Evolutionary conservation across 2,888 invertebrate genomes (phyloP).

Genomic region (Laspeyria flexula): DNA sequence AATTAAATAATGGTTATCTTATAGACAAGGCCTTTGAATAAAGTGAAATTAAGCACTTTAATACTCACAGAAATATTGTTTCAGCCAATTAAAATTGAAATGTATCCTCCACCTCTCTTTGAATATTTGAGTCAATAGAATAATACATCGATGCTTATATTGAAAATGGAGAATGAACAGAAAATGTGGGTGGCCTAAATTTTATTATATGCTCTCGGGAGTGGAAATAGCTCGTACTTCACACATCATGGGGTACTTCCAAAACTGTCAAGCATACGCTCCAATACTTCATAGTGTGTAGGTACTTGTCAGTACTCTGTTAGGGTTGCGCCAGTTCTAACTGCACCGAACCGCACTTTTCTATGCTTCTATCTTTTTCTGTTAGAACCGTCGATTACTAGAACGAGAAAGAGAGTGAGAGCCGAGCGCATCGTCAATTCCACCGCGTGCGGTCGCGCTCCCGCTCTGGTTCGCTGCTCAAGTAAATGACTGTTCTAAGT

Average conservation of each 20-base stretch:
- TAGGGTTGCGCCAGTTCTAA: too few relatives aligned
- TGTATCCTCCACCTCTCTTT: not conserved
- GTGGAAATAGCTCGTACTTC: not conserved
- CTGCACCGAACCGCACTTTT: too few relatives aligned
- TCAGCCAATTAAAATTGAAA: not conserved
- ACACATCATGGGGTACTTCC: not conserved
- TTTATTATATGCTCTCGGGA: conserved; percentile 10
- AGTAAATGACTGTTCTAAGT: too few relatives aligned
- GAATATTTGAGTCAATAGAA: not conserved
- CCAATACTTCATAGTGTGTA: not conserved
- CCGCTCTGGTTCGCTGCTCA: too few relatives aligned
- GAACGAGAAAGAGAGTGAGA: too few relatives aligned
- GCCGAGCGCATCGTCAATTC: too few relatives aligned
- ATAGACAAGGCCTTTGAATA: not conserved
- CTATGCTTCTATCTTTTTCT: too few relatives aligned
- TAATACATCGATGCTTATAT: not conserved
- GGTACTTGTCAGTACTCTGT: not conserved
- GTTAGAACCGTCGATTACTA: too few relatives aligned
- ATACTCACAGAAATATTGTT: not conserved
- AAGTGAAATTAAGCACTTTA: not conserved
- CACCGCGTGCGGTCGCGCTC: too few relatives aligned
- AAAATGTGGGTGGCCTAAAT: conserved; percentile 15
- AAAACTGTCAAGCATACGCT: too few relatives aligned
- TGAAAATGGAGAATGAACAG: not conserved
- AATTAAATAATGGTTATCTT: not conserved